Evolutionary conservation across 2,888 invertebrate genomes (phyloP).

Genomic region (Folsomia candida): DNA sequence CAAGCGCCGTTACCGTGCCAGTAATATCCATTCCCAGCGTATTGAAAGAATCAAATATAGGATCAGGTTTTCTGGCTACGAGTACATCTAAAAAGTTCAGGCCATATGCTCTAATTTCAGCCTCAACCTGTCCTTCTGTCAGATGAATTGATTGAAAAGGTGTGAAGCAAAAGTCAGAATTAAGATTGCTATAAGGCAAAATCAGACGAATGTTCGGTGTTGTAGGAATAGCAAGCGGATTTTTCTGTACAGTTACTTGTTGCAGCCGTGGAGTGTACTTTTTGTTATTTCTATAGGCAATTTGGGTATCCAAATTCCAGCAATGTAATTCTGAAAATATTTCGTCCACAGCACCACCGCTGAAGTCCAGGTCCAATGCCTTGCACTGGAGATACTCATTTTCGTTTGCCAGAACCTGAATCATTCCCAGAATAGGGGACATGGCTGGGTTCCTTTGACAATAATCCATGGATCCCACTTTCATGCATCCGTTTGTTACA

Average conservation of each 20-base stretch:
- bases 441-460: not conserved
- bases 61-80: not conserved
- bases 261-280: not conserved
- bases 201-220: not conserved
- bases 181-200: not conserved
- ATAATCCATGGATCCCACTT: not conserved
- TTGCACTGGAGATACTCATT: not conserved
- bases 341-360: not conserved
- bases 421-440: not conserved
- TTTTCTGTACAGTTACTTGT: not conserved
- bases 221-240: not conserved
- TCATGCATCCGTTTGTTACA: not conserved
- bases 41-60: not conserved
- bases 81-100: constrained; percentile 12
- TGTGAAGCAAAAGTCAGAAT: not conserved
- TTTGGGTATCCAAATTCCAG: not conserved
- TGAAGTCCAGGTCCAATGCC: not conserved
- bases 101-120: not conserved
- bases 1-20: not conserved
- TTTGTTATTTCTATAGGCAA: not conserved
- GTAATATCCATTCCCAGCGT: constrained; percentile 4
- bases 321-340: not conserved
- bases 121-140: not conserved
- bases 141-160: not conserved
- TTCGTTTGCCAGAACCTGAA: not conserved